Base-by-base conservation (phyloP, 2,888 invertebrate genomes). In the Melanophora roralis region DNA sequence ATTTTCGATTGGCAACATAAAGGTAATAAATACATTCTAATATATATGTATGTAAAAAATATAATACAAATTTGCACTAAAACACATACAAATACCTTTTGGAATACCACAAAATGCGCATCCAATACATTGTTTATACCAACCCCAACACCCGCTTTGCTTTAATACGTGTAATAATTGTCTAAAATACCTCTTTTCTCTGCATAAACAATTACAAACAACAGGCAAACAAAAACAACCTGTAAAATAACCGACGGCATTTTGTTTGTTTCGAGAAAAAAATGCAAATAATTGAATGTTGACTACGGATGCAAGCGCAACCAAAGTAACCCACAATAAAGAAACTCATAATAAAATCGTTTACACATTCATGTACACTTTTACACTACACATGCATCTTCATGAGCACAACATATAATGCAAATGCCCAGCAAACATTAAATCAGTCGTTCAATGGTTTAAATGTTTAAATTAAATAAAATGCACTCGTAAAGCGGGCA, bases 371-470 rank as follows among this genome's bases (percentile, higher is more conserved):
- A 27, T 6, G 27, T 6, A 27, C 27, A 14, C 9, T 16, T 49
- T n/a, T 19, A 40, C 16, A 59, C 23, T 6, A 27, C 27, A 27
- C 27, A 27, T 6, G 3, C 27, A 27, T 6, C 4, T 6, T 5
- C 27, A 27, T 27, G 27, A 27, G 27, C 27, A 27, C 40, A n/a
- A n/a, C n/a, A 16, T 40, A 64, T 57, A 69, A 64, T 27, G 36
- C 59, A 73, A 80, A 80, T 76, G 80, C 80, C 80, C 76, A 80
- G 64, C 80, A 80, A 80, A 80, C 80, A 80, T 80, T 80, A 68
- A 57, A 59, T 38, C 67, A 57, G 9, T 45, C 38, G 69, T 34
- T 64, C 47, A 16, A 45, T 57, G 45, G 45, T 38, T 27, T 27
- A 51, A 11, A 43, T 80, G 68, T 80, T 80, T 80, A 38, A 55